phyloP scores from a whole-genome alignment of 2,113 vertebrate species.

The Tupaia tana region DNA sequence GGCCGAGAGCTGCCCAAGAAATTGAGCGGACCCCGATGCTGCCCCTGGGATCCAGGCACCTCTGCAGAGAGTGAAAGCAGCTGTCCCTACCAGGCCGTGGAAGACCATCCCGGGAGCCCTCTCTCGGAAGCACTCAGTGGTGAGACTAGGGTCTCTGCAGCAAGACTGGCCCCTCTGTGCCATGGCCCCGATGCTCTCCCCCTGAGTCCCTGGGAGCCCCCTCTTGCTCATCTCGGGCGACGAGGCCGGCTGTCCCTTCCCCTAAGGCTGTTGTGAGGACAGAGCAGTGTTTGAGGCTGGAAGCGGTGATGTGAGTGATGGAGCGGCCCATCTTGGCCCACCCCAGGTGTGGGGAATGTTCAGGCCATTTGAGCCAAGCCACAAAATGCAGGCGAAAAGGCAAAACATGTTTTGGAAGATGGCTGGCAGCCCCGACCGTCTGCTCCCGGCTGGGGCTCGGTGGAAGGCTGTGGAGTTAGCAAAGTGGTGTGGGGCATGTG shows the following conservation, averaged over 20 bases:
- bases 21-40: not conserved
- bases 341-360: slow-evolving; percentile 75
- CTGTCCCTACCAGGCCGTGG: not conserved
- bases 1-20: not conserved
- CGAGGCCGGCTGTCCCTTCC: not conserved
- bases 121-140: not conserved
- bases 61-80: not conserved
- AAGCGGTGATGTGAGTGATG: slow-evolving; percentile 15
- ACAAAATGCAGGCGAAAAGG: slow-evolving; percentile 75
- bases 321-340: slow-evolving; percentile 60
- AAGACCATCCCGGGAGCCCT: not conserved
- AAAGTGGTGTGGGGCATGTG: not conserved
- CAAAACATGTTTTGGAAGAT: slow-evolving; percentile 83
- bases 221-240: not conserved
- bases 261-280: not conserved
- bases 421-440: slow-evolving; percentile 70
- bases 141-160: too few species aligned
- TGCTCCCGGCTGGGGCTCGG: slow-evolving; percentile 52
- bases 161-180: not conserved
- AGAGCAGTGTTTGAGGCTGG: slow-evolving; percentile 33
- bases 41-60: not conserved
- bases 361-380: slow-evolving; percentile 68
- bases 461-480: not conserved
- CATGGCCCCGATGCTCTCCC: not conserved
- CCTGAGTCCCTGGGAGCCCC: not conserved